Conservation (phyloP, 1,140 invertebrate genomes). For the Diorhabda carinulata region DNA sequence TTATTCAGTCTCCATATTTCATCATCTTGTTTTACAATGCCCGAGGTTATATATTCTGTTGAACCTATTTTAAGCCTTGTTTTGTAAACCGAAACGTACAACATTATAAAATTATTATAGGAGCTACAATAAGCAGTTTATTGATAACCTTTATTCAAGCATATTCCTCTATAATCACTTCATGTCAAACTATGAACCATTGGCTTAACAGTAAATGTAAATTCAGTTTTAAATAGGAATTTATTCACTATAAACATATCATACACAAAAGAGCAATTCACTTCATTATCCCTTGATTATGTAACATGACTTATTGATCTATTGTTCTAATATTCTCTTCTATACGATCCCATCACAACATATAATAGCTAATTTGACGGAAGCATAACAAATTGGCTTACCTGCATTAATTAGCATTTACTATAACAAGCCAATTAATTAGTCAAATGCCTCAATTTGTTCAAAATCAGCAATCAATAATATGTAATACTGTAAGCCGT, state of each 20-base stretch:
- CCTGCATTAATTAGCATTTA: slow-evolving; percentile 2
- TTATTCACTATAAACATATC: background rate
- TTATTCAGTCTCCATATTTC: too few species aligned
- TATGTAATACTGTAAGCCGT: background rate
- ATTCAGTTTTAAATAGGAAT: background rate
- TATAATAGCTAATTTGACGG: background rate
- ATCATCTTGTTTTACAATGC: too few species aligned
- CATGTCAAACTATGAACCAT: too few species aligned
- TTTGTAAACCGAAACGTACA: too few species aligned
- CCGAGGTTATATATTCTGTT: too few species aligned
- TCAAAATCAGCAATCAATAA: background rate
- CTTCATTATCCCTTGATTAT: background rate
- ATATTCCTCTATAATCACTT: too few species aligned
- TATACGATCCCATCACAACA: background rate
- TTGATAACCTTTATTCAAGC: too few species aligned
- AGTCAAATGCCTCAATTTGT: background rate
- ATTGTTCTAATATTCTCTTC: background rate
- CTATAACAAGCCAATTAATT: slow-evolving; percentile 2
- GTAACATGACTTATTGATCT: background rate
- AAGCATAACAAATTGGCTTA: background rate
- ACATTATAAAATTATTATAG: too few species aligned
- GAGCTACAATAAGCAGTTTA: too few species aligned
- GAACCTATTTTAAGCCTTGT: too few species aligned
- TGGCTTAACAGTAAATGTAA: background rate
- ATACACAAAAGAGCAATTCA: background rate